These are phyloP conservation scores for Cydia strobilella DNA, from an alignment of 1,140 invertebrate genomes.

Conservation along the genomic window DNA sequence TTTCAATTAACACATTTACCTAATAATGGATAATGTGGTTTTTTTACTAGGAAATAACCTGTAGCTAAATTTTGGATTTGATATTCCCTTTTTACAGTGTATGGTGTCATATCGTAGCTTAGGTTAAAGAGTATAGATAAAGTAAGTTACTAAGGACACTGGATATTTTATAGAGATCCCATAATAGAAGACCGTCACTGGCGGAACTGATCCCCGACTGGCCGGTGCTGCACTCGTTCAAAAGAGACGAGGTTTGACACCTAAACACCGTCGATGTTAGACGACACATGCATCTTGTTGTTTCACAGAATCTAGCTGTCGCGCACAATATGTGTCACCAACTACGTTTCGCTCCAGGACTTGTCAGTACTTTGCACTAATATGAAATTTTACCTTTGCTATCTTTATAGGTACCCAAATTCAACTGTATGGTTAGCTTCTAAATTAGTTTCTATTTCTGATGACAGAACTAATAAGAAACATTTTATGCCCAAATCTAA, in stretches of 20 bases:
- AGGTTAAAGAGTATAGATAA: slow-evolving; percentile 3
- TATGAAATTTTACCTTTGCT: background rate
- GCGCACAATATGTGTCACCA: slow-evolving; percentile 47
- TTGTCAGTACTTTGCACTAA: slow-evolving; percentile 14
- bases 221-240: slow-evolving; percentile 94
- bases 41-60: slow-evolving; percentile 30
- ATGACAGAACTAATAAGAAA: background rate
- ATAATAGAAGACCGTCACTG: slow-evolving; percentile 90
- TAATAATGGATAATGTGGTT: slow-evolving; percentile 30
- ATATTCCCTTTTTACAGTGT: slow-evolving; percentile 19
- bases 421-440: too few species aligned
- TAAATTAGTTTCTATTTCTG: background rate
- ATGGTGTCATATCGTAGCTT: background rate
- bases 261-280: slow-evolving; percentile 56
- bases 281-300: slow-evolving; percentile 72
- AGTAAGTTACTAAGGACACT: slow-evolving; percentile 56
- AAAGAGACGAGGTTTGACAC: slow-evolving; percentile 87
- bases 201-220: slow-evolving; percentile 98
- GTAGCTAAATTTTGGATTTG: slow-evolving; percentile 7
- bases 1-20: slow-evolving; percentile 22
- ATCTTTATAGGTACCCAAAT: too few species aligned
- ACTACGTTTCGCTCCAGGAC: slow-evolving; percentile 2
- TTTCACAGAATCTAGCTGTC: slow-evolving; percentile 63
- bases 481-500: background rate
- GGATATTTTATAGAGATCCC: slow-evolving; percentile 76